Percentiles rank a stretch among this genome's conserved stretches.
These are phyloP conservation scores for Gnathonemus longibarbis DNA, from an alignment of 2,113 vertebrate species.

Conservation along the genomic window DNA sequence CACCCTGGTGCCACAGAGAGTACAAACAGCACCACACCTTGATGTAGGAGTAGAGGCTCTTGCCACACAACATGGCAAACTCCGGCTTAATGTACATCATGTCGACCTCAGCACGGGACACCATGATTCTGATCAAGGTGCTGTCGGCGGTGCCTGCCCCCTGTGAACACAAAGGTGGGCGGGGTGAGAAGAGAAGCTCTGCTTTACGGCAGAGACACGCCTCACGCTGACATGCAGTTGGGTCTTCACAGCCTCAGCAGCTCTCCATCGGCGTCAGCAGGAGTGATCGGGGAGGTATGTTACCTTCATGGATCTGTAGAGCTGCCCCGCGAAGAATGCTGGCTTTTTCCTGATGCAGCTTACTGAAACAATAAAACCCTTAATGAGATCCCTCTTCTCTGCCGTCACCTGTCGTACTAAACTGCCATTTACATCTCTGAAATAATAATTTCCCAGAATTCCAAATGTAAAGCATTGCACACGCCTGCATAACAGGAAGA, in stretches of 20 bases:
- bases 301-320: constrained; percentile 98
- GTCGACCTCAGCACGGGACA: constrained; percentile 81
- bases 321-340: constrained; percentile 83
- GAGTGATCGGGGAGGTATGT: constrained; percentile 12
- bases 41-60: constrained; percentile 89
- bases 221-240: not conserved
- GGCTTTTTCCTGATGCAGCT: constrained; percentile 72
- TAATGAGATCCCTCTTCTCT: not conserved
- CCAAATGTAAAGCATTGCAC: not conserved
- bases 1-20: not conserved
- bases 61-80: constrained; percentile 80
- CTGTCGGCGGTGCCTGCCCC: constrained; percentile 87
- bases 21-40: constrained; percentile 65
- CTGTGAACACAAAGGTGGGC: constrained; percentile 44
- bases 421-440: not conserved
- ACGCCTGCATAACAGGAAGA: not conserved
- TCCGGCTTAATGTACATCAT: constrained; percentile 83
- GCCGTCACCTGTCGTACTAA: not conserved
- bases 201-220: not conserved
- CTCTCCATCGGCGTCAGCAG: too few species aligned
- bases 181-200: not conserved
- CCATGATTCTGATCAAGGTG: constrained; percentile 85
- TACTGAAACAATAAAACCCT: constrained; percentile 57
- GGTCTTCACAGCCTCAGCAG: not conserved
- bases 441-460: not conserved